A percentile compares a stretch with the other conserved stretches of the same genome.
Conservation (phyloP, 2,797 vertebrate genomes). For the Epinephelus coioides region DNA sequence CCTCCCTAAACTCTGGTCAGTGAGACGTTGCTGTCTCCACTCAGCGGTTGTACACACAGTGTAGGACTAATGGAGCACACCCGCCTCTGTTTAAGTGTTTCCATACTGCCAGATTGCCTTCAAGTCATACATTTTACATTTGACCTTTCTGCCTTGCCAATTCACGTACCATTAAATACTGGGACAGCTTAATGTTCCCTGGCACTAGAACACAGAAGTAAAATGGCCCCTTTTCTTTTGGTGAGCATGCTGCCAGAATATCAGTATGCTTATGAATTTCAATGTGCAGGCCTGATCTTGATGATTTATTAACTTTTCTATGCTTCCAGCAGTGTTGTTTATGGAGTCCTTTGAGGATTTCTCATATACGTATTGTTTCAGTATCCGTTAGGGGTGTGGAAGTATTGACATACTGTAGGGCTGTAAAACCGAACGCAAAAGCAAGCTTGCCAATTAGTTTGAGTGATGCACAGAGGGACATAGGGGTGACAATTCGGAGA, state of each 20-base stretch:
- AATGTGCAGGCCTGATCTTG: slow-evolving; percentile 27
- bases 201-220: slow-evolving; percentile 70
- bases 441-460: slow-evolving; percentile 37
- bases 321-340: slow-evolving; percentile 55
- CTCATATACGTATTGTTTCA: slow-evolving; percentile 58
- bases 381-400: slow-evolving; percentile 17
- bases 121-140: slow-evolving; percentile 62
- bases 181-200: slow-evolving; percentile 64
- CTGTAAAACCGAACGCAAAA: slow-evolving; percentile 37
- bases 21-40: slow-evolving; percentile 40
- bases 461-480: slow-evolving; percentile 32
- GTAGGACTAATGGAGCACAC: slow-evolving; percentile 50
- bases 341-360: slow-evolving; percentile 63
- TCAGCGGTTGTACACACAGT: slow-evolving; percentile 32
- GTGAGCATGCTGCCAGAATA: slow-evolving; percentile 43
- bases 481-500: slow-evolving; percentile 28
- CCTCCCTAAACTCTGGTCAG: slow-evolving; percentile 39
- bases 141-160: slow-evolving; percentile 70
- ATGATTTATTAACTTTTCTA: slow-evolving; percentile 68
- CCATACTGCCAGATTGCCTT: slow-evolving; percentile 69
- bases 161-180: slow-evolving; percentile 67
- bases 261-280: slow-evolving; percentile 54
- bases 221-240: slow-evolving; percentile 54
- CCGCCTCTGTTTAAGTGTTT: slow-evolving; percentile 75
- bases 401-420: slow-evolving; percentile 17